phyloP scores from a whole-genome alignment of 1,140 invertebrate species.

The Meloidogyne floridensis region DNA sequence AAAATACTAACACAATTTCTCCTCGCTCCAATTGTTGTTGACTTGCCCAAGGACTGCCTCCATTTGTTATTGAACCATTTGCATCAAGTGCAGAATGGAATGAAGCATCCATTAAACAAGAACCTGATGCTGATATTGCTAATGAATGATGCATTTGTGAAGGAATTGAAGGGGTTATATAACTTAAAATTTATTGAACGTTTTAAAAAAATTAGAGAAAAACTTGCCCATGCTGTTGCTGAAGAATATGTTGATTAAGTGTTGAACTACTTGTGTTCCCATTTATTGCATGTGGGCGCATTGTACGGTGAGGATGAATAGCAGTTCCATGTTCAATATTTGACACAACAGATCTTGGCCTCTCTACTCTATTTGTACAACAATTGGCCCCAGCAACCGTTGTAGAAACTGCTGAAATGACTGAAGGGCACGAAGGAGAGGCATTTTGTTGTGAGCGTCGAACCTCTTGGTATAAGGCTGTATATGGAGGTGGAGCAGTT shows the following conservation, averaged over 20 bases:
- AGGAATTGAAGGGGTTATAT: conserved; percentile 3
- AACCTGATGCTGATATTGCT: conserved; percentile 27
- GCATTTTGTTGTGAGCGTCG: conserved; percentile 15
- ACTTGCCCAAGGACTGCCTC: conserved; percentile 40
- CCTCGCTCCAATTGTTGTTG: conserved; percentile 49
- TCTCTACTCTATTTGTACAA: conserved; percentile 21
- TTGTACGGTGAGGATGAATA: not conserved
- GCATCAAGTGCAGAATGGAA: conserved; percentile 36
- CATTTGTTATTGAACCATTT: conserved; percentile 17
- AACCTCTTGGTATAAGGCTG: conserved; percentile 9
- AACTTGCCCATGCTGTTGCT: conserved; percentile 8
- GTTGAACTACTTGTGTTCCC: conserved; percentile 19
- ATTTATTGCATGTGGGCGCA: not conserved
- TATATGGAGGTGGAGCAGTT: conserved; percentile 18
- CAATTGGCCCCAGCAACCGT: not conserved
- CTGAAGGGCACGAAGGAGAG: conserved; percentile 16
- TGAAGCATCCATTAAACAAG: conserved; percentile 45
- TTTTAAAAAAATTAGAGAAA: not conserved
- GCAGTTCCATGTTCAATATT: conserved; percentile 40
- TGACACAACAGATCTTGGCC: conserved; percentile 51
- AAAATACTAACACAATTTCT: conserved; percentile 48
- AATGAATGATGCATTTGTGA: conserved; percentile 12
- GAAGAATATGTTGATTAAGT: conserved; percentile 13
- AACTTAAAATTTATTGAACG: not conserved
- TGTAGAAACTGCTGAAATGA: conserved; percentile 17